phyloP scores from a whole-genome alignment of 2,888 invertebrate species.

The Eupithecia centaureata region DNA sequence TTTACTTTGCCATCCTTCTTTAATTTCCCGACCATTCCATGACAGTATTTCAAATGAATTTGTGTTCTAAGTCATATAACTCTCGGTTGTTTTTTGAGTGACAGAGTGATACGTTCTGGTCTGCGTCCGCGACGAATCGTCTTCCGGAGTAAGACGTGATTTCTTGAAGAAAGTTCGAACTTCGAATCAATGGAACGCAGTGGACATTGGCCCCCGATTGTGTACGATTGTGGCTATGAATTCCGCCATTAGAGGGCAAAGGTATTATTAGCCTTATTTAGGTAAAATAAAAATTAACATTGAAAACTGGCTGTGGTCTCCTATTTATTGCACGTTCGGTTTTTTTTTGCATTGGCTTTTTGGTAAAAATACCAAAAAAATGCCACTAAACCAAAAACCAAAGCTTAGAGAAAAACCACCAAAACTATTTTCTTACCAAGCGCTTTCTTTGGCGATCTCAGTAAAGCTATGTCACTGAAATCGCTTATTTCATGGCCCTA shows the following conservation, averaged over 20 bases:
- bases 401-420: background rate
- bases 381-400: background rate
- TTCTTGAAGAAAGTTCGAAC: constrained; percentile 79
- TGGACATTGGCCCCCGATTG: constrained; percentile 80
- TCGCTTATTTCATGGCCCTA: constrained; percentile 48
- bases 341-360: too few species aligned
- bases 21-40: background rate
- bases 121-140: constrained; percentile 77
- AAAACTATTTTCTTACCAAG: background rate
- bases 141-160: constrained; percentile 82
- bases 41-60: background rate
- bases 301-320: background rate
- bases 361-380: too few species aligned
- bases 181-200: constrained; percentile 74
- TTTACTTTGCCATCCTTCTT: constrained; percentile 27
- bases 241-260: too few species aligned
- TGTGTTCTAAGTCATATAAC: rapidly evolving
- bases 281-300: too few species aligned
- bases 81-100: constrained; percentile 49
- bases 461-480: background rate
- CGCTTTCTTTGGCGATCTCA: background rate
- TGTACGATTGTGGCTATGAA: constrained; percentile 55
- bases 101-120: constrained; percentile 65
- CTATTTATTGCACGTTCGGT: too few species aligned
- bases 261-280: too few species aligned